Base-by-base conservation (phyloP, 2,797 vertebrate genomes). In the Cheirogaleus major region DNA sequence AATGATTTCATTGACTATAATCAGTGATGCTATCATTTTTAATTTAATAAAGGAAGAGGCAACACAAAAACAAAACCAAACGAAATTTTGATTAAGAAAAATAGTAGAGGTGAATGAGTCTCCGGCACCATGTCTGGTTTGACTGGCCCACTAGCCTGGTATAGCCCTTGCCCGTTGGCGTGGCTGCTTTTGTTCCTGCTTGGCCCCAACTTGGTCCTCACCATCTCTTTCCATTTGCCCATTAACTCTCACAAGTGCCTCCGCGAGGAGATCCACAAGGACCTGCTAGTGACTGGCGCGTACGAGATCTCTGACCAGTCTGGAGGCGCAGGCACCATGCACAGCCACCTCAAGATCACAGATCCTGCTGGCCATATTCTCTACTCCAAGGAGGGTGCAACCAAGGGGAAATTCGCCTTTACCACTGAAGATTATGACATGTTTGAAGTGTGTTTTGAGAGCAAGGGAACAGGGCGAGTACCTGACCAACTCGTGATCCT, bases 391-490 rank as follows among this genome's bases (percentile, higher is more conserved):
- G 99, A 99, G 95, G 99, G 99, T 98, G 99, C 99, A 80, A 99
- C 98, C 25, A 99, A 99, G 97, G 99, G 99, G 96, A 99, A 99
- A 97, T 99, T 99, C 98, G 99, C 99, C 70, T 99, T 99, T 98
- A 99, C 99, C 87, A 99, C 99, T 6, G 99, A 99, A 97, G 99
- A 99, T 98, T 99, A 99, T 75, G 99, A 99, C 98, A 99, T 99
- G 99, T 99, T 99, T 97, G 99, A 99, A 98, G 99, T 99, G 87
- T 99, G 99, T 98, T 99, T 99, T 98, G 99, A 99, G 98, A 99
- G 99, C 98, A 99, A 99, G 75, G 99, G 99, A 38, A 38, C 38
- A 38, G 38, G 38, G 38, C 38, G 38, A 38, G 38, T 38, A 38
- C 38, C 38, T 38, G 38, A 38, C 38, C 38, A 38, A 38, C 38